These are phyloP conservation scores for Drosophila meridionalis DNA, from an alignment of 2,888 invertebrate species.

Conservation along the genomic window DNA sequence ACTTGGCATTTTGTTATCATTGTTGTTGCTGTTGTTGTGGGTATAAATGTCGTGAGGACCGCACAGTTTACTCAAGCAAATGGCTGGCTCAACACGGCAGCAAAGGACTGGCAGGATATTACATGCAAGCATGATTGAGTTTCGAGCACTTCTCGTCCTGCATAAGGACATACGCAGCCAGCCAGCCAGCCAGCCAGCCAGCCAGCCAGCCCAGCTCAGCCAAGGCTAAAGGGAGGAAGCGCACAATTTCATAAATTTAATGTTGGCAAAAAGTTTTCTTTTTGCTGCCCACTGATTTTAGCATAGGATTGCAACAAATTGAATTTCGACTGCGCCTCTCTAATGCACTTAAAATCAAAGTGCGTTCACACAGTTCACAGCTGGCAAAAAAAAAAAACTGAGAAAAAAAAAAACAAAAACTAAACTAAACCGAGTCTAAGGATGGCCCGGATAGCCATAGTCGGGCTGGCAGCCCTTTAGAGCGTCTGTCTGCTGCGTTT, in stretches of 20 bases:
- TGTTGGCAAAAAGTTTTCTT: constrained; percentile 52
- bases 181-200: not conserved
- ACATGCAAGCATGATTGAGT: constrained; percentile 80
- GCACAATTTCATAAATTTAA: constrained; percentile 80
- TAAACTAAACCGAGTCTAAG: constrained; percentile 38
- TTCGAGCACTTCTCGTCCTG: constrained; percentile 60
- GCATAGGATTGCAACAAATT: constrained; percentile 82
- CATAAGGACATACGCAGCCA: constrained; percentile 15
- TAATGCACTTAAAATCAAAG: constrained; percentile 85
- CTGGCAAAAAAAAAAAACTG: constrained; percentile 21
- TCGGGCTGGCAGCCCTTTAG: constrained; percentile 27
- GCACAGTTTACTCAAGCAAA: constrained; percentile 82
- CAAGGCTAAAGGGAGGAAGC: constrained; percentile 60
- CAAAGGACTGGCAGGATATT: constrained; percentile 70
- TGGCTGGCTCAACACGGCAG: constrained; percentile 68
- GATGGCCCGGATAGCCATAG: constrained; percentile 50
- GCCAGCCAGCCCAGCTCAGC: constrained; percentile 1
- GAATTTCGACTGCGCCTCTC: constrained; percentile 79
- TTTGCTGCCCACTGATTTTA: constrained; percentile 63
- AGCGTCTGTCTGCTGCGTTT: constrained; percentile 57
- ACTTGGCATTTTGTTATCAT: constrained; percentile 75
- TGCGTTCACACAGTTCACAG: constrained; percentile 69
- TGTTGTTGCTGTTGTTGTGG: constrained; percentile 38
- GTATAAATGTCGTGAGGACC: constrained; percentile 73
- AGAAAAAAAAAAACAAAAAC: constrained; percentile 17